Evolutionary conservation across 2,113 vertebrate species (phyloP).

Genomic region (Rhinolophus ferrumequinum): DNA sequence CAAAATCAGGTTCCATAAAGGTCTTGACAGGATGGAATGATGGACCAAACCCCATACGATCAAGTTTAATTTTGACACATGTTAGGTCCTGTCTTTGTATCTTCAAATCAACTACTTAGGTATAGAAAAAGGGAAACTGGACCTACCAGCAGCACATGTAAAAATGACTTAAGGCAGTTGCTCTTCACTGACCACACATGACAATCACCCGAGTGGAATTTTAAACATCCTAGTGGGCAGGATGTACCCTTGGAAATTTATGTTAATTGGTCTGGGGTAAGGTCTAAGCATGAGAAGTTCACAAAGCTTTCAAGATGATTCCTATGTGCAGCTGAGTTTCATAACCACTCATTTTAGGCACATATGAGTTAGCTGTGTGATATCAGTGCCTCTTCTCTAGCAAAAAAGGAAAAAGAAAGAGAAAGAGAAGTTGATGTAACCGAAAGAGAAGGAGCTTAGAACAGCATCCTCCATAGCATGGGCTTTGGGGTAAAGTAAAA

Average conservation of each 20-base stretch:
- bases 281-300: not conserved
- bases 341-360: not conserved
- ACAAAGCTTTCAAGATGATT: slow-evolving; percentile 5
- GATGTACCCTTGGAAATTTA: not conserved
- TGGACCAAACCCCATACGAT: not conserved
- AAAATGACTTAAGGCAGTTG: not conserved
- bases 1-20: slow-evolving; percentile 63
- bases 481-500: not conserved
- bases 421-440: not conserved
- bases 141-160: not conserved
- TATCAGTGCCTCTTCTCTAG: not conserved
- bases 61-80: slow-evolving; percentile 38
- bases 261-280: not conserved
- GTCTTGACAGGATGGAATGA: slow-evolving; percentile 17
- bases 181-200: not conserved
- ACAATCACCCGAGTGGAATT: not conserved
- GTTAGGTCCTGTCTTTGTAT: slow-evolving; percentile 15
- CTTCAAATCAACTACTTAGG: slow-evolving; percentile 9
- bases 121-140: not conserved
- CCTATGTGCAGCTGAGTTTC: not conserved
- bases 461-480: not conserved
- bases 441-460: not conserved
- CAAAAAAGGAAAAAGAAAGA: not conserved
- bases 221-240: not conserved
- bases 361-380: not conserved